These are phyloP conservation scores for Petrosia ficiformis DNA, from an alignment of 37 sponge, comb jelly and placozoan genomes.

Conservation along the genomic window DNA sequence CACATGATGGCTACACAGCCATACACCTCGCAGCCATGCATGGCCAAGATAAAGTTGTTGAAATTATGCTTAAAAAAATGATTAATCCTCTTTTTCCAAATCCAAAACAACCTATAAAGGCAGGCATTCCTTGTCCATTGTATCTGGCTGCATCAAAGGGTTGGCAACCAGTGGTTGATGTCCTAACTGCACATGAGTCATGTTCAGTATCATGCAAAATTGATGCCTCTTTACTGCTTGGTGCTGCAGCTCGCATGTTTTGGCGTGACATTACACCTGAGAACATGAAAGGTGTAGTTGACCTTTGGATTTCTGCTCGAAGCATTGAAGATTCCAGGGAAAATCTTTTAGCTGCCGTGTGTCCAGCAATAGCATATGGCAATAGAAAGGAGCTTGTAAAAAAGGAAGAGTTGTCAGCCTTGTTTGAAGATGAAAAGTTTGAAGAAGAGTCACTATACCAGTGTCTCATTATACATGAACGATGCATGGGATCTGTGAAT, in stretches of 20 bases:
- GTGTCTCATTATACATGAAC: conserved; percentile 1
- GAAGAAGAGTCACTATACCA: background rate
- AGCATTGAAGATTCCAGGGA: background rate
- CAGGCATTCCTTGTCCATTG: background rate
- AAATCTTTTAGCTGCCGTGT: background rate
- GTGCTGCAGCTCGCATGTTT: conserved; percentile 2
- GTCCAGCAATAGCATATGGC: background rate
- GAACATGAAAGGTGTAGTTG: conserved; percentile 5
- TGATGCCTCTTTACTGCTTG: conserved; percentile 1
- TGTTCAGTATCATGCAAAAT: background rate
- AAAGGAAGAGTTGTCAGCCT: background rate
- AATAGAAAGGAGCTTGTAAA: background rate
- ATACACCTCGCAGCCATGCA: conserved; percentile 4
- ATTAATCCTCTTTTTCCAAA: background rate
- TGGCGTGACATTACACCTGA: background rate
- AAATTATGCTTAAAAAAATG: background rate
- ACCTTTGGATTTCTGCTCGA: background rate
- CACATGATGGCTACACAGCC: conserved; percentile 7
- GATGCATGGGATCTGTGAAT: conserved; percentile 5
- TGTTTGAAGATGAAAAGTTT: background rate
- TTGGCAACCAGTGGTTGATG: conserved; percentile 7
- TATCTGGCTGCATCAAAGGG: background rate
- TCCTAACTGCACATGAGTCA: background rate
- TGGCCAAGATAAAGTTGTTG: background rate
- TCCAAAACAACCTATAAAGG: background rate